Conservation (phyloP, 2,113 vertebrate genomes). For the Cyanistes caeruleus region DNA sequence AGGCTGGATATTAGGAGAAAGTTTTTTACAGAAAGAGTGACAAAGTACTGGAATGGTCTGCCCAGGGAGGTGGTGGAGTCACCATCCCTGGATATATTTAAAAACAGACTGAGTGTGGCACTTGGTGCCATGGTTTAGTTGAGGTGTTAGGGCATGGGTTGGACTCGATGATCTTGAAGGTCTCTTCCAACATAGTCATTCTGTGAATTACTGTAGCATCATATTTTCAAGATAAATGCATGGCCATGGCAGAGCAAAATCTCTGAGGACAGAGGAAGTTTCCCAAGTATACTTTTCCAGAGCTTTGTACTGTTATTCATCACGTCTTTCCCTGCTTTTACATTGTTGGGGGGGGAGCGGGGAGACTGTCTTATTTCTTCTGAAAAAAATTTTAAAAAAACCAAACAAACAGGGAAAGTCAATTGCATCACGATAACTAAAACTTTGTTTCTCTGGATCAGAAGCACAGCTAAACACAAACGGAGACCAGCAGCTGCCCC, state of each 20-base stretch:
- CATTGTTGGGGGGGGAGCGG: accelerated
- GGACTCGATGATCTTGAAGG: too few species aligned
- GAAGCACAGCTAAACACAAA: background rate
- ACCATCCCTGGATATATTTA: too few species aligned
- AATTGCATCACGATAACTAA: background rate
- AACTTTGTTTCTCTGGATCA: background rate
- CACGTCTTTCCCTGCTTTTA: background rate
- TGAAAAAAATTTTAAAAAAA: background rate
- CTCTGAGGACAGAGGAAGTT: background rate
- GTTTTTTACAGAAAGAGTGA: too few species aligned
- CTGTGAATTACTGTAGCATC: background rate
- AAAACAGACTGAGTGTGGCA: too few species aligned
- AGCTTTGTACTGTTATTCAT: background rate
- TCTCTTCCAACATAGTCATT: too few species aligned
- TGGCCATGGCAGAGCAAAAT: background rate
- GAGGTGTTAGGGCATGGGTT: too few species aligned
- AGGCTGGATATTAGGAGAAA: too few species aligned
- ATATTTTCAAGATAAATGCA: background rate
- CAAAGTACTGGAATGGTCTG: too few species aligned
- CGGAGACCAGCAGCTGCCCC: background rate
- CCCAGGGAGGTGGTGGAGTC: too few species aligned
- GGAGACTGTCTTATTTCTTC: background rate
- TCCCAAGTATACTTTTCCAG: background rate
- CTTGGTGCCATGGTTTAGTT: too few species aligned
- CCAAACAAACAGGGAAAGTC: too few species aligned